These are phyloP conservation scores for Amphiprion percula DNA, from an alignment of 2,113 vertebrate genomes.

Conservation along the genomic window DNA sequence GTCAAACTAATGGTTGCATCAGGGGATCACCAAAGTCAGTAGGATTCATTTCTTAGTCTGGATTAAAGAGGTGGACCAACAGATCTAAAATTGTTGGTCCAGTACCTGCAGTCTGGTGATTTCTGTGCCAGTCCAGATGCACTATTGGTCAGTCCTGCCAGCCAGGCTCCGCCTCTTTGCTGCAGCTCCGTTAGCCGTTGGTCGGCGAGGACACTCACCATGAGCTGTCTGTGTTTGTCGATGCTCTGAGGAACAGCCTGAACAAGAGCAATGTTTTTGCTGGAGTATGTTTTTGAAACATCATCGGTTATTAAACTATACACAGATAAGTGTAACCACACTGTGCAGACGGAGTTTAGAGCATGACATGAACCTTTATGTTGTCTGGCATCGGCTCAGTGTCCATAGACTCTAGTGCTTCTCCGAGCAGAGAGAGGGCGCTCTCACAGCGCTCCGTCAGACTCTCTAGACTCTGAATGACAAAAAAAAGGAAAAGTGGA, in stretches of 20 bases:
- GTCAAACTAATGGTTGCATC: too few species aligned
- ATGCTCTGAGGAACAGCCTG: constrained; percentile 82
- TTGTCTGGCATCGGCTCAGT: constrained; percentile 76
- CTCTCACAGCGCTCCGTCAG: constrained; percentile 83
- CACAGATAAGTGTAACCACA: not conserved
- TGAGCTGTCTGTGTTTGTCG: constrained; percentile 85
- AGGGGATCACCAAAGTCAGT: not conserved
- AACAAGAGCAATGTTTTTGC: not conserved
- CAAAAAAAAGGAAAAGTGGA: not conserved
- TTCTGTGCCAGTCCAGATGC: constrained; percentile 77
- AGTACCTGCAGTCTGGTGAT: constrained; percentile 86
- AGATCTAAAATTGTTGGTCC: not conserved
- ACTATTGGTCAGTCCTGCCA: constrained; percentile 87
- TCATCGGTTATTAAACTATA: not conserved
- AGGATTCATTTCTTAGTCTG: not conserved
- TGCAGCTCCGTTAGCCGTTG: constrained; percentile 88
- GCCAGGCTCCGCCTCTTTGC: constrained; percentile 88
- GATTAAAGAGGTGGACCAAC: not conserved
- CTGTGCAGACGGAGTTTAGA: not conserved
- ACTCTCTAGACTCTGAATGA: constrained; percentile 82
- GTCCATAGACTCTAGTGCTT: constrained; percentile 82
- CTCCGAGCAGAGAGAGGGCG: constrained; percentile 82
- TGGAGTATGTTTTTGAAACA: too few species aligned
- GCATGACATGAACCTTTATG: constrained; percentile 75
- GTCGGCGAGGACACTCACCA: constrained; percentile 88